A percentile compares a stretch with the other conserved stretches of the same genome.
Evolutionary conservation across 2,797 vertebrate species (phyloP).

Genomic region (Anomalospiza imberbis): DNA sequence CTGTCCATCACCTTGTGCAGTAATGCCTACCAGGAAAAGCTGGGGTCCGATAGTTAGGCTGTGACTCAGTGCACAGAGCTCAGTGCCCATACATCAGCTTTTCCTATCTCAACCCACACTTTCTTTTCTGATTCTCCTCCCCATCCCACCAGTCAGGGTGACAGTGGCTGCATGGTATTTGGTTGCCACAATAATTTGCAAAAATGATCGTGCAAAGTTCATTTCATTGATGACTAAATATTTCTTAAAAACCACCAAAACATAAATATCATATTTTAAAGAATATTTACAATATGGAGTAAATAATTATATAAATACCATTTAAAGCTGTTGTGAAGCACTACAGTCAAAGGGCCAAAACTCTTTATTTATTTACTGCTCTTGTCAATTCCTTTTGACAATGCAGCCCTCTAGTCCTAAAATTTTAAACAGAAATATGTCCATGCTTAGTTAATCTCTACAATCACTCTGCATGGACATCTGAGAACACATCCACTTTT

Average conservation of each 20-base stretch:
- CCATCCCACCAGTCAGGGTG: background rate
- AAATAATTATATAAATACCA: background rate
- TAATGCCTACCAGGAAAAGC: background rate
- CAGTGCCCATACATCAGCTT: background rate
- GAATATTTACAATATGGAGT: background rate
- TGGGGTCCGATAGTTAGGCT: background rate
- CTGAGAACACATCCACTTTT: background rate
- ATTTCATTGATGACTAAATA: background rate
- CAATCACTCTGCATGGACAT: background rate
- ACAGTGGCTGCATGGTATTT: background rate
- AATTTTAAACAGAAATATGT: background rate
- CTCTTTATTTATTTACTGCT: background rate
- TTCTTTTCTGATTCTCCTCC: background rate
- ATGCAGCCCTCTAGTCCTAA: background rate
- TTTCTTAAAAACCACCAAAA: background rate
- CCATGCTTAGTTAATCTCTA: background rate
- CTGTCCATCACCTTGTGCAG: background rate
- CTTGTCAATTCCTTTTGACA: background rate
- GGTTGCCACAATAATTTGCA: background rate
- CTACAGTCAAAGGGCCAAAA: background rate
- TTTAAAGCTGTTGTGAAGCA: background rate
- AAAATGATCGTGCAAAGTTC: background rate
- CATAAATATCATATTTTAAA: background rate
- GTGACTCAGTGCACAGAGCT: accelerated
- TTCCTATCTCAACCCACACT: background rate